Evolutionary conservation across 2,888 invertebrate species (phyloP), one percentile per base, ranked within the genome.

Genomic region (Cetonia aurata): DNA sequence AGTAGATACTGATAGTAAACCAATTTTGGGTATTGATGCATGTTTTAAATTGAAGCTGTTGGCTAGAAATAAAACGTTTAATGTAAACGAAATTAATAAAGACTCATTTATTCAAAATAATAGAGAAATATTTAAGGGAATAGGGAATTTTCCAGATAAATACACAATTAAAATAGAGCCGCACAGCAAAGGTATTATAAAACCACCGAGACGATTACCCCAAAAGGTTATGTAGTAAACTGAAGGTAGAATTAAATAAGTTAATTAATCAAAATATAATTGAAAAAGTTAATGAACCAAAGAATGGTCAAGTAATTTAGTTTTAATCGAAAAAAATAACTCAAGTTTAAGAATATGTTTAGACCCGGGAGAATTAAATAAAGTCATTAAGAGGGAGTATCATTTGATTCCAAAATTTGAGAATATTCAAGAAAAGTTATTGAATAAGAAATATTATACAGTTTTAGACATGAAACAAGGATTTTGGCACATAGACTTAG

Each of bases 401-500:
- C 33, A 33, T 33, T 3, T 33, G 6, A 33, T 33, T 6, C 33
- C 33, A 33, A 33, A 33, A 33, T 33, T 33, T 33, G 33, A 33
- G 6, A 33, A 33, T 33, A 6, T 46, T 6, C 3, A 12, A 46
- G 46, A 46, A 46, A n/a, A 46, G 10, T 46, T 46, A 46, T 12
- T 46, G 10, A 46, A 3, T 9, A 46, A 46, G 10, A 46, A 46
- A 46, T 46, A 46, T 46, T n/a, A n/a, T n/a, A n/a, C n/a, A n/a
- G n/a, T n/a, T 46, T 12, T 46, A 46, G 46, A 46, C 10, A 46
- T 46, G 46, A 46, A 46, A 46, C 46, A 46, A 9, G 46, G 46
- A n/a, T 46, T 46, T 9, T 46, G 46, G 46, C 46, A 46, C 46
- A 46, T 46, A 3, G 46, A 46, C 3, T 12, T 46, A 46, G 13